Evolutionary conservation across 1,140 invertebrate species (phyloP).

Genomic region (Cyrtorhinus lividipennis): DNA sequence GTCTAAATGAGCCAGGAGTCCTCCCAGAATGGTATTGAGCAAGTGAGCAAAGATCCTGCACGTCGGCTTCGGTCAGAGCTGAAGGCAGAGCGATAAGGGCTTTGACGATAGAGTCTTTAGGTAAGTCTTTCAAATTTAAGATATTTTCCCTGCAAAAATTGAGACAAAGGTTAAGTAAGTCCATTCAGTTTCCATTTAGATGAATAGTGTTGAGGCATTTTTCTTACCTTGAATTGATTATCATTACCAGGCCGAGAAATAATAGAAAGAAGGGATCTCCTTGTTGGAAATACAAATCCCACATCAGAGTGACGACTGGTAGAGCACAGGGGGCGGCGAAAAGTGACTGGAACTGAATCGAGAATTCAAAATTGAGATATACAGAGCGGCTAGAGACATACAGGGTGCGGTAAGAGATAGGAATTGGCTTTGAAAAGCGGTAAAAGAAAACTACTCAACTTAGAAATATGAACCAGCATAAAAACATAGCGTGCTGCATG

Average conservation of each 20-base stretch:
- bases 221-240: slow-evolving; percentile 78
- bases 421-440: too few relatives aligned
- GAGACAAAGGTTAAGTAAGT: neutral
- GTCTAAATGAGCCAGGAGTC: slow-evolving; percentile 83
- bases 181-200: neutral
- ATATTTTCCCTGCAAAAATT: slow-evolving; percentile 55
- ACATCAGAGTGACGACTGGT: slow-evolving; percentile 77
- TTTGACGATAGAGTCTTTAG: slow-evolving; percentile 56
- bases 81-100: slow-evolving; percentile 62
- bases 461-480: too few relatives aligned
- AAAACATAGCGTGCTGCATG: too few relatives aligned
- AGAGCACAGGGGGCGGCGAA: slow-evolving; percentile 78
- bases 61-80: slow-evolving; percentile 79
- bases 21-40: slow-evolving; percentile 86
- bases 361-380: too few relatives aligned
- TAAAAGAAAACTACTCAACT: too few relatives aligned
- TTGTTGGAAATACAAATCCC: slow-evolving; percentile 96
- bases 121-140: slow-evolving; percentile 57
- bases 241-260: slow-evolving; percentile 86
- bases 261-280: slow-evolving; percentile 93
- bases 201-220: neutral
- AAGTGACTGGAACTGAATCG: slow-evolving; percentile 71
- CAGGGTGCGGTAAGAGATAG: too few relatives aligned
- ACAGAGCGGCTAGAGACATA: too few relatives aligned
- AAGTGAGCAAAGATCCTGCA: slow-evolving; percentile 91